Evolutionary conservation across 2,888 invertebrate species (phyloP).

Genomic region (Platerodrilus igneus): DNA sequence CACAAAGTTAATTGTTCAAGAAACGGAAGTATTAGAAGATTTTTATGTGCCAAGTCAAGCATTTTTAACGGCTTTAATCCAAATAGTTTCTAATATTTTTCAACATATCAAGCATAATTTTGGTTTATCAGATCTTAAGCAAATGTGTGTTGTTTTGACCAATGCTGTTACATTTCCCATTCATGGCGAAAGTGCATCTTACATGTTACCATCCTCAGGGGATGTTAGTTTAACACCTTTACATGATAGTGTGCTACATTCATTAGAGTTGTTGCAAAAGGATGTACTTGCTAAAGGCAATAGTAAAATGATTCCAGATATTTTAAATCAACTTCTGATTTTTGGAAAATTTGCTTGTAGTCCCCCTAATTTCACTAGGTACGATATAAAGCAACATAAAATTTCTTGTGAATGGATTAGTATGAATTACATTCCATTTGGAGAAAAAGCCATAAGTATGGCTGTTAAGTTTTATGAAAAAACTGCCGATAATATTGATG

Average conservation of each 20-base stretch:
- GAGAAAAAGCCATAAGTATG: slow-evolving; percentile 72
- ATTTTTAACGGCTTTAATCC: slow-evolving; percentile 89
- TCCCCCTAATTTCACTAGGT: slow-evolving; percentile 56
- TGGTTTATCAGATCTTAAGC: slow-evolving; percentile 68
- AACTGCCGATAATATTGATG: slow-evolving; percentile 65
- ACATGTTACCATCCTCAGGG: slow-evolving; percentile 66
- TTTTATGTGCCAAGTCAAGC: slow-evolving; percentile 87
- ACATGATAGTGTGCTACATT: slow-evolving; percentile 80
- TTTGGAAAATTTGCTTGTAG: slow-evolving; percentile 69
- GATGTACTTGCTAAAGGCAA: slow-evolving; percentile 56
- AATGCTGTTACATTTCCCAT: slow-evolving; percentile 77
- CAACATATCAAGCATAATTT: slow-evolving; percentile 70
- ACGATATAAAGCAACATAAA: slow-evolving; percentile 50
- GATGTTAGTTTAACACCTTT: slow-evolving; percentile 78
- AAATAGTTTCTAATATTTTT: slow-evolving; percentile 93
- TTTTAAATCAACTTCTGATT: slow-evolving; percentile 61
- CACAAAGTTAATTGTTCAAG: slow-evolving; percentile 65
- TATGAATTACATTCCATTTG: slow-evolving; percentile 82
- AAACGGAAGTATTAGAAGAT: slow-evolving; percentile 47
- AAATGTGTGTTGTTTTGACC: slow-evolving; percentile 71
- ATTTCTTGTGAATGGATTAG: slow-evolving; percentile 66
- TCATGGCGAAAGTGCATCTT: slow-evolving; percentile 73
- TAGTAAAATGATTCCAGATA: slow-evolving; percentile 61
- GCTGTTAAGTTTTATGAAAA: slow-evolving; percentile 70
- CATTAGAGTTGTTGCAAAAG: slow-evolving; percentile 83